phyloP scores from a whole-genome alignment of 2,888 invertebrate species.

The Diplolepis rosae region DNA sequence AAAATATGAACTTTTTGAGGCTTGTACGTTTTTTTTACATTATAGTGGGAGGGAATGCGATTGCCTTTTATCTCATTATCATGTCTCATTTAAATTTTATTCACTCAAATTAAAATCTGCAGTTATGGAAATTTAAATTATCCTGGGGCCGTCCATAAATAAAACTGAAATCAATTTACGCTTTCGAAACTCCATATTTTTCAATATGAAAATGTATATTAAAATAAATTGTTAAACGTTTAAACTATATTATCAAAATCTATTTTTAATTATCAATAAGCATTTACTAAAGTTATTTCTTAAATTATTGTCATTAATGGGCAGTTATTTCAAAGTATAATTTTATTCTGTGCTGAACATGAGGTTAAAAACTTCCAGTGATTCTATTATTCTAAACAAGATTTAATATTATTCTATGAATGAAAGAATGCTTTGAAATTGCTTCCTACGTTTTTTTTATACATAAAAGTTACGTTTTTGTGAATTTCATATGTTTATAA shows the following conservation, averaged over 20 bases:
- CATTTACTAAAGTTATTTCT: too few species aligned
- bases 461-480: not conserved
- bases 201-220: not conserved
- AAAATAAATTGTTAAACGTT: not conserved
- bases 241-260: not conserved
- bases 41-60: not conserved
- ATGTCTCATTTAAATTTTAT: not conserved
- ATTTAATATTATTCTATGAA: too few species aligned
- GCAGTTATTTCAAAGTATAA: not conserved
- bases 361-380: too few species aligned
- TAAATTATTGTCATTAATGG: too few species aligned
- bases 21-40: too few species aligned
- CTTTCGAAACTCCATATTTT: not conserved
- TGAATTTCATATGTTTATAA: not conserved
- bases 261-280: not conserved
- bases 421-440: not conserved
- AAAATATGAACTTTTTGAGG: too few species aligned
- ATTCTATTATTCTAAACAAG: too few species aligned
- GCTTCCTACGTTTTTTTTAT: not conserved
- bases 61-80: conserved; percentile 1
- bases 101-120: not conserved
- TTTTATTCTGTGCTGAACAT: not conserved
- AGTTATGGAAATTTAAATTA: too few species aligned
- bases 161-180: not conserved
- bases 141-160: not conserved